Base-by-base conservation (phyloP, 2,113 vertebrate species). In the Cisticola juncidis region DNA sequence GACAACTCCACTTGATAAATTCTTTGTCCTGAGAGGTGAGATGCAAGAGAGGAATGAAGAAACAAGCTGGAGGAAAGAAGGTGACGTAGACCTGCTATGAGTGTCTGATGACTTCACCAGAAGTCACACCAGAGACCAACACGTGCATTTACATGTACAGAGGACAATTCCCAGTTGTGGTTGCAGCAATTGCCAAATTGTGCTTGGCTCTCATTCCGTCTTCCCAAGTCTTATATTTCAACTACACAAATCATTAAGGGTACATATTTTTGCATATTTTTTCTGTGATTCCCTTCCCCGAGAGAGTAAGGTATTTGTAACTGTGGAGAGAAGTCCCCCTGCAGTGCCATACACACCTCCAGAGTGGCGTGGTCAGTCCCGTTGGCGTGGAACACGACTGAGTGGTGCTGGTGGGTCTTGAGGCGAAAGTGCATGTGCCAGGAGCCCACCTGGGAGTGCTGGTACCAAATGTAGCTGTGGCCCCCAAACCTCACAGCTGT, bases 401-500 rank as follows among this genome's bases (percentile, higher is more conserved):
- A 97, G 0, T 98, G 94, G 2, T 96, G 79, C 94, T 99, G 98
- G n/a, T 92, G 97, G 0, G 99, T 99, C 97, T 97, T 99, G 87
- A 99, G 97, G n/a, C 94, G 98, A 64, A 99, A 98, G 2, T 97
- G 98, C 73, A 99, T 94, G n/a, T 97, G 92, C 97, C 98, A 98
- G 45, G 95, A 92, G 58, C 92, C 97, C 28, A 36, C 96, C 35
- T 90, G 88, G 2, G 88, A 97, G 6, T 98, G 98, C 74, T 95
- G 78, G 93, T 99, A 99, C 51, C 98, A 96, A 72, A 99, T 61
- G 61, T 98, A 99, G 83, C 99, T 99, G 47, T 97, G 97, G 3
- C 98, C 98, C 2, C 98, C 97, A 81, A 99, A 99, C 85, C 97
- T 97, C 79, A 98, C 60, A 1, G 99, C 99, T 0, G 99, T 99